Evolutionary conservation across 2,888 invertebrate species (phyloP).

Genomic region (Thysanoteuthis rhombus): DNA sequence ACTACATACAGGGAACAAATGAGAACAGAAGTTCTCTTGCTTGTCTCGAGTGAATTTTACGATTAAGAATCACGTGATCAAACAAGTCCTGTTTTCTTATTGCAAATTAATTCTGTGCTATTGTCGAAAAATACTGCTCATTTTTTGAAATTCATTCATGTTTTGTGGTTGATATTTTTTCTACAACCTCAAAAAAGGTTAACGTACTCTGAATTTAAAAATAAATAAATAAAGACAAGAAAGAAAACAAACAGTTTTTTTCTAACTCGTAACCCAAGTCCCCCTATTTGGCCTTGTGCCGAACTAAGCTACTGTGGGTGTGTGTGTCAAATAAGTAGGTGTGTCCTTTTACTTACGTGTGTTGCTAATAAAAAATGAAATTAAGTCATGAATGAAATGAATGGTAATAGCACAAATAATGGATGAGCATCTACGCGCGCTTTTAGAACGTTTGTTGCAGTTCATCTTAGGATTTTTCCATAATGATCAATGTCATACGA

Average conservation of each 20-base stretch:
- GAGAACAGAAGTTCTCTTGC: not conserved
- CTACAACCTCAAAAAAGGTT: too few relatives aligned
- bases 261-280: too few relatives aligned
- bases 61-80: not conserved
- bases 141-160: too few relatives aligned
- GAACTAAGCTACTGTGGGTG: not conserved
- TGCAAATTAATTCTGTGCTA: too few relatives aligned
- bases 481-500: not conserved
- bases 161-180: too few relatives aligned
- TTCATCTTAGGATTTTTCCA: not conserved
- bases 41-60: not conserved
- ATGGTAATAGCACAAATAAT: not conserved
- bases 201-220: too few relatives aligned
- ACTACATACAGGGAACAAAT: not conserved
- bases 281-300: not conserved
- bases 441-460: not conserved
- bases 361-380: not conserved
- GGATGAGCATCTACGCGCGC: not conserved
- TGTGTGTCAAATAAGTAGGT: not conserved
- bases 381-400: not conserved
- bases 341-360: slow-evolving; percentile 1
- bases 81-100: not conserved
- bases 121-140: too few relatives aligned
- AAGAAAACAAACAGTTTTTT: too few relatives aligned
- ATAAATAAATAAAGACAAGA: too few relatives aligned